These are phyloP conservation scores for Eurystomus glaucurus DNA, from an alignment of 2,797 vertebrate species.

Conservation along the genomic window DNA sequence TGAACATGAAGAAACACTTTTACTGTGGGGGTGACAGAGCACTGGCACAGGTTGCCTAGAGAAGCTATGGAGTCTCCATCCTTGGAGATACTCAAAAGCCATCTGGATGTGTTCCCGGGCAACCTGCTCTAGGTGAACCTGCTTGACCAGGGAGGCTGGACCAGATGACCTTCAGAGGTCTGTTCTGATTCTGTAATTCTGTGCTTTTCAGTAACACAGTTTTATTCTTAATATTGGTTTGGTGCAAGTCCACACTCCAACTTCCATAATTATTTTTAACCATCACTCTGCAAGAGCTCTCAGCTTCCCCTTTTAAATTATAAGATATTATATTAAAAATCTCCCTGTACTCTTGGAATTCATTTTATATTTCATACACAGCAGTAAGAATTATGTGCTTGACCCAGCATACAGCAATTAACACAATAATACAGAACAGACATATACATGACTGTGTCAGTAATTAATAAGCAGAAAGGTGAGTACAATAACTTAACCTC, in stretches of 20 bases:
- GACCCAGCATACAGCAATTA: not conserved
- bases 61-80: not conserved
- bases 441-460: not conserved
- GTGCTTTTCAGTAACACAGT: not conserved
- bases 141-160: not conserved
- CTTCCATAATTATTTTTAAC: not conserved
- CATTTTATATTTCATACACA: not conserved
- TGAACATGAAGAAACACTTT: not conserved
- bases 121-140: conserved; percentile 16
- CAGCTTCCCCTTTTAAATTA: not conserved
- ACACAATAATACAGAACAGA: not conserved
- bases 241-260: not conserved
- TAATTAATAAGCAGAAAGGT: conserved; percentile 37
- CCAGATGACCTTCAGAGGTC: not conserved
- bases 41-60: not conserved
- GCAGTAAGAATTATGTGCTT: not conserved
- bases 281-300: not conserved
- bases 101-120: not conserved
- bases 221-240: not conserved
- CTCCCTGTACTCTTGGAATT: not conserved
- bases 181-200: not conserved
- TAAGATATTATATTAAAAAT: not conserved
- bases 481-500: not conserved
- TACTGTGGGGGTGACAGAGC: not conserved
- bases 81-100: not conserved